phyloP scores from a whole-genome alignment of 2,113 vertebrate genomes.

The Thalassoma bifasciatum region DNA sequence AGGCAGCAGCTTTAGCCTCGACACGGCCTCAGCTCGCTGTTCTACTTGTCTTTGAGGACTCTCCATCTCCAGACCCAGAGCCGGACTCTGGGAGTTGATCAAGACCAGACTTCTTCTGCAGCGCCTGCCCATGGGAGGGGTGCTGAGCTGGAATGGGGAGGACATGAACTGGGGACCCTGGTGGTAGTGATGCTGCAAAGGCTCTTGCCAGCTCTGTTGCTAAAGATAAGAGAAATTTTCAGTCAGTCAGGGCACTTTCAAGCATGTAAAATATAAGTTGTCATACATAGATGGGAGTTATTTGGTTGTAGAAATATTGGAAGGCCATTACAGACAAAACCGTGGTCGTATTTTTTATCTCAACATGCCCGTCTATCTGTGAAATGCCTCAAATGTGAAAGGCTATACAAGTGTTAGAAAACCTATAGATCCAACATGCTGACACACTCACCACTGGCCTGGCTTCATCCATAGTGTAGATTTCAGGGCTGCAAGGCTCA shows the following conservation, averaged over 20 bases:
- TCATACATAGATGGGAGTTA: background rate
- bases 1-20: conserved; percentile 80
- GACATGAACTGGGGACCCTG: conserved; percentile 63
- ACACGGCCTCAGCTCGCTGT: conserved; percentile 76
- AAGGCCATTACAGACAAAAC: background rate
- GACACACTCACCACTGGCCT: conserved; percentile 79
- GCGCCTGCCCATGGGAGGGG: conserved; percentile 78
- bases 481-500: conserved; percentile 84
- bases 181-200: conserved; percentile 15
- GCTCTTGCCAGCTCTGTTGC: conserved; percentile 67
- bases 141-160: conserved; percentile 77
- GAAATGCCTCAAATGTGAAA: conserved; percentile 44
- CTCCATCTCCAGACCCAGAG: conserved; percentile 54
- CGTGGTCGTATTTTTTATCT: too few species aligned
- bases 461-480: conserved; percentile 73
- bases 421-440: conserved; percentile 64
- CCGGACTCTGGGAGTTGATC: conserved; percentile 49
- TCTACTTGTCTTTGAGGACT: conserved; percentile 56
- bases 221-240: conserved; percentile 11
- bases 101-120: conserved; percentile 67
- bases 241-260: background rate
- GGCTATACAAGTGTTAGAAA: conserved; percentile 68
- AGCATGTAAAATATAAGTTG: background rate
- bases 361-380: background rate
- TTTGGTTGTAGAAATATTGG: background rate